Conservation (phyloP, 2,113 vertebrate species). For the Okapia johnstoni region DNA sequence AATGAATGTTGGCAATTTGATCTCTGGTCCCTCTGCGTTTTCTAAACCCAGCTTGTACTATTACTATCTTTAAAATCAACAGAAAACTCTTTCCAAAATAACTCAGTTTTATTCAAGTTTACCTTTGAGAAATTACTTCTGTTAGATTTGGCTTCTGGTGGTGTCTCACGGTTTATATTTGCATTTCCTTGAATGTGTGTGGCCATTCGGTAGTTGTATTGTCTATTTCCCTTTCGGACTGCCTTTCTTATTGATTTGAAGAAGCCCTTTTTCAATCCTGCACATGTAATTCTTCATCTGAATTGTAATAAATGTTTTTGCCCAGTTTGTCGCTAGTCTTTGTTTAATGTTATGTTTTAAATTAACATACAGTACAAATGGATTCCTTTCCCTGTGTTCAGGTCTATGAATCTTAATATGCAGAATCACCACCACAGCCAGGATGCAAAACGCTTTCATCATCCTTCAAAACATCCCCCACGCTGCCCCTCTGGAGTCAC, state of each 20-base stretch:
- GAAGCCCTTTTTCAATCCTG: not conserved
- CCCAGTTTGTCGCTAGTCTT: not conserved
- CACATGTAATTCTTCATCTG: not conserved
- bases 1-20: not conserved
- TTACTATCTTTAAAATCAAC: not conserved
- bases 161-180: not conserved
- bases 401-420: not conserved
- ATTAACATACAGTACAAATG: not conserved
- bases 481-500: not conserved
- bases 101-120: not conserved
- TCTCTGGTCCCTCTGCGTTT: not conserved
- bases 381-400: too few species aligned
- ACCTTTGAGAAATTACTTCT: not conserved
- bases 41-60: not conserved
- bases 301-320: not conserved
- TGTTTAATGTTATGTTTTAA: not conserved
- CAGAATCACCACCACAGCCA: not conserved
- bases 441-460: not conserved
- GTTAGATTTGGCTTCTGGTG: not conserved
- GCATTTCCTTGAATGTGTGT: not conserved
- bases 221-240: not conserved
- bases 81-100: not conserved
- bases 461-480: not conserved
- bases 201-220: not conserved
- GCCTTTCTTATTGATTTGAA: not conserved